Base-by-base conservation (phyloP, 2,888 invertebrate species). In the Alentia gelatinosa region DNA sequence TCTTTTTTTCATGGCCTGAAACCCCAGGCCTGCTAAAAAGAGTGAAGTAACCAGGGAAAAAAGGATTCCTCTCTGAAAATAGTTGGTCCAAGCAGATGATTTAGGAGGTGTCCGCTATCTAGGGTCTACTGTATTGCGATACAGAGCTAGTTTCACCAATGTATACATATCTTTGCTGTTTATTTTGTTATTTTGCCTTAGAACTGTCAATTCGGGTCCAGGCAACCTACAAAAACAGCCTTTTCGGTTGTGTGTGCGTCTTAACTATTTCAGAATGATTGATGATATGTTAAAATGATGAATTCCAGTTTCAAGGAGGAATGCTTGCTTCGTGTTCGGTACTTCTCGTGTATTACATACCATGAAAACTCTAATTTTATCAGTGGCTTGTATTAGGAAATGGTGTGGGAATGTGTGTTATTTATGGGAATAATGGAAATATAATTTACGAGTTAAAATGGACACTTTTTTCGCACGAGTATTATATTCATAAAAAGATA, bases 151-250 rank as follows among this genome's bases (percentile, higher is more conserved):
- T 79, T 79, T 37, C 79, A 79, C 79, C 79, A 79, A 79, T 79
- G 35, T 79, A 79, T 79, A 79, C 79, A 79, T 79, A 79, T 79
- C 79, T 79, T 79, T 79, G 79, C 79, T 74, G 39, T 79, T 35
- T 1, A 79, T 39, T 79, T 79, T 33, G 79, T 79, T 33, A 26
- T 19, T 26, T 74, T 74, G 74, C 74, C 26, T 30, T 19, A 15
- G 5, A 39, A 35, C 79, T 37, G 35, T 37, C 7, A 37, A 12
- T 19, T 74, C 33, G 33, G n/a, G 4, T 15, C 4, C 15, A 5
- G 79, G 35, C 35, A 26, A 37, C 15, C 5, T n/a, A 35, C 37
- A 79, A 9, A 39, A 39, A 19, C 79, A 37, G 23, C 39, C 19
- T 33, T 37, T 35, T 39, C 39, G 39, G 15, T 79, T 79, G 79